Percentiles rank a stretch among this genome's conserved stretches.
These are phyloP conservation scores for Urocolius indicus DNA, from an alignment of 2,113 vertebrate genomes.

Conservation along the genomic window DNA sequence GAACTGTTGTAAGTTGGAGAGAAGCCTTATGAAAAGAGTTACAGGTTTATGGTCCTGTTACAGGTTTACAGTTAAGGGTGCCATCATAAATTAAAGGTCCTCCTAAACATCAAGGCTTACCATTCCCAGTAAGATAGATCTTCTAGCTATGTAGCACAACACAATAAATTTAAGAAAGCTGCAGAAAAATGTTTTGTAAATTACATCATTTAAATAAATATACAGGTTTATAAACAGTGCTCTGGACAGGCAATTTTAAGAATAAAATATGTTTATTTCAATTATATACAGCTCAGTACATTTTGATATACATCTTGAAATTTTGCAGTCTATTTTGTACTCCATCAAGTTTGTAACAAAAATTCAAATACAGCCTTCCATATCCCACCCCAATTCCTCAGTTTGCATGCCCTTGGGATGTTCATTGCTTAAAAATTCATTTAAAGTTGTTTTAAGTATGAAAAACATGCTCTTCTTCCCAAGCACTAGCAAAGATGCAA, in stretches of 20 bases:
- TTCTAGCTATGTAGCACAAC: background rate
- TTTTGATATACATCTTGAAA: slow-evolving; percentile 11
- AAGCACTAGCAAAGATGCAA: slow-evolving; percentile 14
- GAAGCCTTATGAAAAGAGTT: background rate
- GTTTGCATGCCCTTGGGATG: background rate
- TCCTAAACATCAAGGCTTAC: background rate
- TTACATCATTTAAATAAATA: background rate
- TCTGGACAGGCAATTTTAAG: slow-evolving; percentile 49
- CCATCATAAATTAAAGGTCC: background rate
- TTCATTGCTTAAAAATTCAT: background rate
- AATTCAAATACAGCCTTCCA: background rate
- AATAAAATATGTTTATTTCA: slow-evolving; percentile 79
- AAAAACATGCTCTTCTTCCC: slow-evolving; percentile 45
- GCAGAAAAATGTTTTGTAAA: background rate
- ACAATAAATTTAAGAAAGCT: background rate
- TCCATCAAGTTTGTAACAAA: slow-evolving; percentile 46
- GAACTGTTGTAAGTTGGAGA: background rate
- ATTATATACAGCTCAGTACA: slow-evolving; percentile 57
- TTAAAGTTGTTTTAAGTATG: background rate
- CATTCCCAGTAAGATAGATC: background rate
- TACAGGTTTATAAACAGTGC: slow-evolving; percentile 43
- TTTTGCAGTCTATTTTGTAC: background rate
- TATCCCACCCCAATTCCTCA: background rate
- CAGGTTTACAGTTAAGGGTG: background rate
- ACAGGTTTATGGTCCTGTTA: background rate